Evolutionary conservation across 2,888 invertebrate genomes (phyloP), one percentile per base, ranked within the genome.

Genomic region (Seira musarum): DNA sequence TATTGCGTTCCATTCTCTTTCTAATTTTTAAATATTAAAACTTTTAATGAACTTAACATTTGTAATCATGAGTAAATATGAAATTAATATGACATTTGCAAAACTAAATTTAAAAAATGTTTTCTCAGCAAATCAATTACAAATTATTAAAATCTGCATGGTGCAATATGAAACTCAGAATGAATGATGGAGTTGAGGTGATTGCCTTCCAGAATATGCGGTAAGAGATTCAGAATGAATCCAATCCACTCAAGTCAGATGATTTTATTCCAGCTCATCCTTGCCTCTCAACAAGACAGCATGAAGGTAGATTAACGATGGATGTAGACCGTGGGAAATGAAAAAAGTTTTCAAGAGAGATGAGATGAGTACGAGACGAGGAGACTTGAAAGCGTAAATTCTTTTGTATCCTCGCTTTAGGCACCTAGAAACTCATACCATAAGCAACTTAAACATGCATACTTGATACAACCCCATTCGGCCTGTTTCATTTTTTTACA

Each of bases 261-360:
- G n/a, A 30, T 73, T 40, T 40, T 73, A 35, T 66, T 72, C 65
- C 72, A 77, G 60, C 61, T 53, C 67, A 57, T 61, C 68, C 66
- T 76, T 69, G 40, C 63, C 61, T 67, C 72, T 72, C 78, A 72
- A 79, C 78, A 72, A 77, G 78, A 60, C 72, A 66, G 67, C 63
- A n/a, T n/a, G n/a, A n/a, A n/a, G n/a, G n/a, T n/a, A 79, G 66
- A 72, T 79, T 72, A 72, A 79, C 78, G 67, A 79, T 81, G 83
- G 73, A 85, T 83, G 85, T 85, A 80, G 85, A 85, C 85, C 85
- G 85, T 85, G 85, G 85, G 85, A 85, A 85, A 84, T 81, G 77
- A 68, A 75, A 72, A 65, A 61, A 49, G 35, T 67, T 24, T 63
- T 40, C 40, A 13, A 13, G 6, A 13, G 40, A 8, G 40, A 40